These are phyloP conservation scores for Mesoclemmys tuberculata DNA, from an alignment of 2,113 vertebrate genomes.

Conservation along the genomic window DNA sequence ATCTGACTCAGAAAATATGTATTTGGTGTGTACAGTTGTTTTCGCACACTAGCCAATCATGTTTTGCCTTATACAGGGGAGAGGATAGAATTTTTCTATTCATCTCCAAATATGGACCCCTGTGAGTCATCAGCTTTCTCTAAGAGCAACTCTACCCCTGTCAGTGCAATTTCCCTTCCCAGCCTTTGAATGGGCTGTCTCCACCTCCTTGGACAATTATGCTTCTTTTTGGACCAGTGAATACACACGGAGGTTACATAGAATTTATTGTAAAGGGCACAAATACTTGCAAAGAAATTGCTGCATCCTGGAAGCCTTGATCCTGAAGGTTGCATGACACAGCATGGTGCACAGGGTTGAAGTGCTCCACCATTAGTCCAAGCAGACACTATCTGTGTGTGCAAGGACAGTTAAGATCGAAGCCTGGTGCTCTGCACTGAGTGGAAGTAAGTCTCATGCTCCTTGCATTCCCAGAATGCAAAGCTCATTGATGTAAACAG, in stretches of 20 bases:
- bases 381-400: not conserved
- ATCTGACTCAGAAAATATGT: not conserved
- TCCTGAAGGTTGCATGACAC: not conserved
- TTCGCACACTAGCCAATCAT: not conserved
- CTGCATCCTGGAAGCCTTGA: accelerated
- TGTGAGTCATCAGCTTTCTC: not conserved
- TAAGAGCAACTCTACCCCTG: not conserved
- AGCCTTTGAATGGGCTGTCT: constrained; percentile 59
- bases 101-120: not conserved
- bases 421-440: not conserved
- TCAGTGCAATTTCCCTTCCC: constrained; percentile 58
- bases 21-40: not conserved
- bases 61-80: not conserved
- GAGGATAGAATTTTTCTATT: not conserved
- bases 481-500: not conserved
- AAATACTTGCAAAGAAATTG: not conserved
- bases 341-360: not conserved
- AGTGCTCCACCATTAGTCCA: not conserved
- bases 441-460: not conserved
- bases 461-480: not conserved
- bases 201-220: constrained; percentile 61
- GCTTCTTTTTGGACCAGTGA: constrained; percentile 65
- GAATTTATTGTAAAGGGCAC: constrained; percentile 43
- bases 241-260: constrained; percentile 50
- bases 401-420: not conserved